Base-by-base conservation (phyloP, 2,888 invertebrate genomes). In the Anticlea derivata region DNA sequence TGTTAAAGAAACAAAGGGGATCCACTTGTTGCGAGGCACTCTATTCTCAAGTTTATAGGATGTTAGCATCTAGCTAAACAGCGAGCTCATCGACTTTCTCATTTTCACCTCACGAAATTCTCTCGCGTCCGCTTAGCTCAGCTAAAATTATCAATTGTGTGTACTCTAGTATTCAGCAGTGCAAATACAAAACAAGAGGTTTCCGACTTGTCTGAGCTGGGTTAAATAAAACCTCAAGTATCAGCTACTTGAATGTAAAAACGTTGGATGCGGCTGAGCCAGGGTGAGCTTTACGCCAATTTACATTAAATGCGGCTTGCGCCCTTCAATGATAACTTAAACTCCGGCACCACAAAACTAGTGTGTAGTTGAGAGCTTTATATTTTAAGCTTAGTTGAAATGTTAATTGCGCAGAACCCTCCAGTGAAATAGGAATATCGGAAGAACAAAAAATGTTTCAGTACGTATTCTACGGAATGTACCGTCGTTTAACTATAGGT, bases 291-390 rank as follows among this genome's bases (percentile, higher is more conserved):
- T 79, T 78, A 76, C 78, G 78, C 76, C 81, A 82, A 88, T 87
- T 88, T 87, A 82, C 86, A 87, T 88, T 86, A 86, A 87, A 86
- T 82, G 86, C 86, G 86, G 86, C 76, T 71, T 75, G 75, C 77
- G 68, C 69, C 75, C 71, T 70, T 77, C 71, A 78, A 80, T 81
- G 82, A 85, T 85, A 86, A 79, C 78, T 83, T 76, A 79, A 78
- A 83, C 75, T 80, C 67, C 60, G 60, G 65, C 68, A 70, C 72
- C 67, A 65, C 71, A 61, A 66, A 69, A 67, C 72, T 65, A 70
- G 65, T 70, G 65, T 69, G 67, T 70, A 65, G 72, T 66, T 61
- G 60, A 64, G 58, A 65, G 60, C 60, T 66, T 68, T 59, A 65
- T 63, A 66, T 67, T 71, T 66, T 54, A 50, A 62, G 50, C 61